Base-by-base conservation (phyloP, 92 coral and sea anemone genomes). In the Bergia sp. region DNA sequence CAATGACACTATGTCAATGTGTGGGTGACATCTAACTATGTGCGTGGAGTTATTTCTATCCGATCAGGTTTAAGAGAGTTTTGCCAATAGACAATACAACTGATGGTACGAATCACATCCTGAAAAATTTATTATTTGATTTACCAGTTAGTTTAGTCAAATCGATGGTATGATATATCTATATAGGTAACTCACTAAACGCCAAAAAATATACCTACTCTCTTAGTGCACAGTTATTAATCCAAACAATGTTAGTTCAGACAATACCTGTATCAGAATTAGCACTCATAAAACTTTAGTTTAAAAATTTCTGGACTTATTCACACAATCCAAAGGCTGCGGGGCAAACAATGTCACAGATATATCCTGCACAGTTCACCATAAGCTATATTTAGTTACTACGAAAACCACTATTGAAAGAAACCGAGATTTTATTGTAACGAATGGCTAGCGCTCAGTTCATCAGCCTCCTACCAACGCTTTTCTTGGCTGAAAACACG, bases 261-360 rank as follows among this genome's bases (percentile, higher is more conserved):
- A 77, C 36, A 42, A 29, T 43, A 77, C 81, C 55, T 41, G 43
- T 29, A 20, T 77, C 43, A 43, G 36, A 77, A 77, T 41, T 23
- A 45, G 8, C 57, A 77, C n/a, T 77, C 13, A 43, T 42, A 77
- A 77, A 77, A 77, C 50, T 39, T 20, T 57, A 20, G 81, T 45
- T 77, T 77, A 37, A 74, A 77, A 77, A 41, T 41, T 73, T 76
- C 57, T n/a, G 57, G 81, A 45, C 81, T 37, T 21, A 43, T 77
- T 77, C 81, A 40, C 81, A 77, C 13, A 77, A 5, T 69, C 38
- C 16, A 69, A n/a, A 7, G 74, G 38, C 29, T 23, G 29, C 7
- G 29, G n/a, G 74, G 29, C 74, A 23, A 69, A 69, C 74, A 69
- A 36, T 53, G 16, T 3, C 16, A 23, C 11, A 6, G 72, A 65